phyloP scores from a whole-genome alignment of 2,113 vertebrate genomes.

The Brachyhypopomus gauderio region DNA sequence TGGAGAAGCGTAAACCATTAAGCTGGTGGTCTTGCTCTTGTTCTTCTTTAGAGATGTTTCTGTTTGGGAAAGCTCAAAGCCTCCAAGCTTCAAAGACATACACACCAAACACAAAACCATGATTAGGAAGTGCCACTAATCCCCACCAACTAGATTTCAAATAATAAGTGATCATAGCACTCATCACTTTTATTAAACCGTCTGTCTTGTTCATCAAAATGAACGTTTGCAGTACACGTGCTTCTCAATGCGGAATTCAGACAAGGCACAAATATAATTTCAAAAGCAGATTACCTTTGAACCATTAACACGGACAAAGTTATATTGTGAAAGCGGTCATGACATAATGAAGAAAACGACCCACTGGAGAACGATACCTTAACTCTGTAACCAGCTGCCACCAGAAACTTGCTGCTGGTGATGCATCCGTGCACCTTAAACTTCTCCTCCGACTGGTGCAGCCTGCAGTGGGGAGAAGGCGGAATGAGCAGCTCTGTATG shows the following conservation, averaged over 20 bases:
- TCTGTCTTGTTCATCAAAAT: no score
- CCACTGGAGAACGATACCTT: constrained; percentile 74
- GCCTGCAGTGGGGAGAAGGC: constrained; percentile 62
- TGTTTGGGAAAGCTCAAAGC: constrained; percentile 84
- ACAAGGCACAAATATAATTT: no score
- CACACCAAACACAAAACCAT: constrained; percentile 22
- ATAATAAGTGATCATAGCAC: no score
- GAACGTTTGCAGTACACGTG: no score
- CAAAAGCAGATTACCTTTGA: no score
- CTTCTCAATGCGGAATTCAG: no score
- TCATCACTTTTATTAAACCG: no score
- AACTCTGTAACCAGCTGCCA: constrained; percentile 77
- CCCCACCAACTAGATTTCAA: no score
- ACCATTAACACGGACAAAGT: no score
- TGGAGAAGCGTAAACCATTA: constrained; percentile 74
- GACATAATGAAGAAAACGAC: neutral
- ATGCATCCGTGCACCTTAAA: constrained; percentile 80
- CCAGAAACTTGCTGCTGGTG: constrained; percentile 84
- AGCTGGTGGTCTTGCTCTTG: constrained; percentile 43
- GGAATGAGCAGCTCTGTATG: neutral
- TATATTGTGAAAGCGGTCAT: no score
- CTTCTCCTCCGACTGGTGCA: constrained; percentile 80
- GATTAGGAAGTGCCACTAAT: neutral
- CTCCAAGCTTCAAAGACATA: constrained; percentile 75
- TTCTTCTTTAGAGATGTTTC: constrained; percentile 79